Conservation (phyloP, 2,113 vertebrate genomes). For the Uria lomvia region DNA sequence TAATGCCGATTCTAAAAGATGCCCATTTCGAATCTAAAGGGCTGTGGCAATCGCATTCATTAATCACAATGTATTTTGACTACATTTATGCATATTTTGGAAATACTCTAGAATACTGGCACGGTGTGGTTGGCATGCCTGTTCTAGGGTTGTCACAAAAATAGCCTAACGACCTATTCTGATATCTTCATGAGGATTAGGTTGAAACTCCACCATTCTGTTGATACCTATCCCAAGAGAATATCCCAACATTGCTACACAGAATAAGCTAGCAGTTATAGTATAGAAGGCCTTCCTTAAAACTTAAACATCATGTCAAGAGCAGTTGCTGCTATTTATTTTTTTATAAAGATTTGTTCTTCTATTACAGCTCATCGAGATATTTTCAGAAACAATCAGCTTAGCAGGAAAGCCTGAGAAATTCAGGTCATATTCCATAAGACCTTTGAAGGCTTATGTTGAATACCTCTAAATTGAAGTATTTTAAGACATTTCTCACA, state of each 20-base stretch:
- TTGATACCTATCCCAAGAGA: neutral
- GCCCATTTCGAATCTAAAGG: neutral
- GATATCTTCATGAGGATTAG: neutral
- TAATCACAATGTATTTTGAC: neutral
- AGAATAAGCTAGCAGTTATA: neutral
- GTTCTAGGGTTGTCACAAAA: neutral
- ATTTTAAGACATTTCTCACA: neutral
- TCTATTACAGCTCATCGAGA: neutral
- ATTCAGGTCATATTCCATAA: neutral
- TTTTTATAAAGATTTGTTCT: neutral
- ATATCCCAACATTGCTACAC: neutral
- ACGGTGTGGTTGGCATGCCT: neutral
- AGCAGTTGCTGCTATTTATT: neutral
- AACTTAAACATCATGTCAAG: neutral
- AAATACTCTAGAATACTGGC: neutral
- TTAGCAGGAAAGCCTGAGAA: neutral
- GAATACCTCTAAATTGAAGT: neutral
- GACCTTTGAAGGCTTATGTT: neutral
- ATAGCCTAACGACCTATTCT: neutral
- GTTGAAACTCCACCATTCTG: neutral
- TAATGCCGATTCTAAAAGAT: neutral
- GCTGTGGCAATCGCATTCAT: rapidly evolving
- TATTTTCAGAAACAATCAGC: neutral
- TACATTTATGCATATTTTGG: neutral
- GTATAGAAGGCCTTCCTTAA: neutral